These are phyloP conservation scores for Dione vanillae DNA, from an alignment of 2,888 invertebrate genomes.

Conservation along the genomic window DNA sequence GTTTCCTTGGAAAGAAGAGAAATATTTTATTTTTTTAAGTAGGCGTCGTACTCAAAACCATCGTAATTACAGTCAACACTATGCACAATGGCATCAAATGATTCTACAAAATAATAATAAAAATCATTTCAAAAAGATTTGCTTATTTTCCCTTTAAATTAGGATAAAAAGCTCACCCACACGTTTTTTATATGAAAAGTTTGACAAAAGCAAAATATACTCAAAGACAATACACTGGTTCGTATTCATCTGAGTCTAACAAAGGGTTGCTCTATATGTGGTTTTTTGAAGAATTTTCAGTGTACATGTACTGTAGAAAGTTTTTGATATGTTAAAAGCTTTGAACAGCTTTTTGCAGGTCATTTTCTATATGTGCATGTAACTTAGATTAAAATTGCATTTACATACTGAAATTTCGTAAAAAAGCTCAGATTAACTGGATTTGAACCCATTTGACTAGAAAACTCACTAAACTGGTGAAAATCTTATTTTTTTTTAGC, in stretches of 20 bases:
- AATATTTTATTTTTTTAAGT: too few species aligned
- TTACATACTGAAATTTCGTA: not conserved
- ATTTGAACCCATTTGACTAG: not conserved
- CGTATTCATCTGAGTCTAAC: slow-evolving; percentile 21
- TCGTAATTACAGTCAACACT: too few species aligned
- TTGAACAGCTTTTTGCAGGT: slow-evolving; percentile 24
- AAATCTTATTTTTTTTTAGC: too few species aligned
- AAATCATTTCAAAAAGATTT: not conserved
- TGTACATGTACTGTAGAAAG: slow-evolving; percentile 6
- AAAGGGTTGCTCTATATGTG: slow-evolving; percentile 10
- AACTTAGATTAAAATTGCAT: not conserved
- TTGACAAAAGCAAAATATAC: slow-evolving; percentile 23
- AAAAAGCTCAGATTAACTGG: not conserved
- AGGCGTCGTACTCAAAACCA: too few species aligned
- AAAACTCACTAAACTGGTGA: too few species aligned
- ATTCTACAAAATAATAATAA: not conserved
- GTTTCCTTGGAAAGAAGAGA: too few species aligned
- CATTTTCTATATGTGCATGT: not conserved
- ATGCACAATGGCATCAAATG: too few species aligned
- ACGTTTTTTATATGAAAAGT: slow-evolving; percentile 23
- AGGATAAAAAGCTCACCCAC: slow-evolving; percentile 2
- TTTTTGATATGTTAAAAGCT: slow-evolving; percentile 27
- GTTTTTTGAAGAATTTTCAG: slow-evolving; percentile 20
- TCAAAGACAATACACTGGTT: slow-evolving; percentile 19
- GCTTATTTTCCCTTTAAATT: not conserved